Evolutionary conservation across 2,797 vertebrate genomes (phyloP).

Genomic region (Tenualosa thibaudeaui): DNA sequence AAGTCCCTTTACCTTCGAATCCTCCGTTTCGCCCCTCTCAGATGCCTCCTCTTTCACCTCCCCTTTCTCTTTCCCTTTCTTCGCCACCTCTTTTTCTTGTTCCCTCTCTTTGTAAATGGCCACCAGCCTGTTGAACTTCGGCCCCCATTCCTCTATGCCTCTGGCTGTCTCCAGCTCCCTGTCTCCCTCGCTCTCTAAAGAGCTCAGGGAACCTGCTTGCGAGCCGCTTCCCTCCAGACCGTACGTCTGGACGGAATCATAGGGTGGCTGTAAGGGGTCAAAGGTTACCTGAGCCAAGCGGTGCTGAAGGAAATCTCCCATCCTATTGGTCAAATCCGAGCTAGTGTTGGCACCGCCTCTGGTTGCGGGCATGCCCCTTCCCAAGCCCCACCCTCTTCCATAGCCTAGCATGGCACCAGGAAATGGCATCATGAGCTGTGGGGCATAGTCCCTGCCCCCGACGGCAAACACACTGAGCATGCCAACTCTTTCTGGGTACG

Average conservation of each 20-base stretch:
- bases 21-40: slow-evolving; percentile 3
- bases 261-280: slow-evolving; percentile 86
- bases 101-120: slow-evolving; percentile 78
- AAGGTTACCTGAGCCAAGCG: slow-evolving; percentile 82
- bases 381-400: slow-evolving; percentile 48
- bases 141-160: slow-evolving; percentile 74
- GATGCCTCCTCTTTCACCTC: slow-evolving; percentile 10
- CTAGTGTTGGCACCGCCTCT: slow-evolving; percentile 40
- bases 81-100: slow-evolving; percentile 50
- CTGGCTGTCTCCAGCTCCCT: slow-evolving; percentile 57
- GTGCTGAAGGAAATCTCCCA: slow-evolving; percentile 82
- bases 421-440: slow-evolving; percentile 61
- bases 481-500: slow-evolving; percentile 56
- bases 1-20: not conserved
- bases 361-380: slow-evolving; percentile 16
- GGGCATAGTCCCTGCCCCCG: slow-evolving; percentile 69
- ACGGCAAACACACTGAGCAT: slow-evolving; percentile 65
- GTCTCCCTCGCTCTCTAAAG: slow-evolving; percentile 78
- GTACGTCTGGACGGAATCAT: slow-evolving; percentile 90
- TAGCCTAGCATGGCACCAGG: slow-evolving; percentile 59
- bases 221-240: slow-evolving; percentile 87
- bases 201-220: slow-evolving; percentile 83
- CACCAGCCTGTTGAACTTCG: slow-evolving; percentile 83
- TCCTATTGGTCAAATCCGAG: slow-evolving; percentile 65
- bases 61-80: not conserved